phyloP scores from a whole-genome alignment of 1,140 invertebrate genomes.

The Sminthurides bifidus region DNA sequence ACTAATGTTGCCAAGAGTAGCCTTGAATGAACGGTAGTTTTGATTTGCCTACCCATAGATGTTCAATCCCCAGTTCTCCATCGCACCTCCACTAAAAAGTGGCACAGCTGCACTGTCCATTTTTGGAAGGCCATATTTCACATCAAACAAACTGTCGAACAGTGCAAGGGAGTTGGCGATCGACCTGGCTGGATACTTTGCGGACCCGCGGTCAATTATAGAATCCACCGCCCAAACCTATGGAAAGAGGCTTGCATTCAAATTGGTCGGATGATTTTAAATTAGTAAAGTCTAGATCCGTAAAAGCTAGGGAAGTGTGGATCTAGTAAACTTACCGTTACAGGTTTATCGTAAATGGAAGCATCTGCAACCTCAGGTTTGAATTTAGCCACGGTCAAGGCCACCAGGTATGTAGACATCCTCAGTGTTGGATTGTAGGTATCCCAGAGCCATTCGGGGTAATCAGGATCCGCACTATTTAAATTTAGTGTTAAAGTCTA shows the following conservation, averaged over 20 bases:
- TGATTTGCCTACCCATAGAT: conserved; percentile 49
- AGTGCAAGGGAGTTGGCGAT: background rate
- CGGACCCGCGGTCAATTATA: background rate
- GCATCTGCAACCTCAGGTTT: conserved; percentile 19
- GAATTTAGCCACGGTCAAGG: conserved; percentile 65
- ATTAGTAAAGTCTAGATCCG: conserved; percentile 36
- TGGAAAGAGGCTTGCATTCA: background rate
- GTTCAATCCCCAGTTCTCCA: conserved; percentile 75
- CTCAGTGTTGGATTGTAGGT: conserved; percentile 57
- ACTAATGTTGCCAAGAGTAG: too few species aligned
- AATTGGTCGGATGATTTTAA: too few species aligned
- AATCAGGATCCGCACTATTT: conserved; percentile 1
- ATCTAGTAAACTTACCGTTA: conserved; percentile 1
- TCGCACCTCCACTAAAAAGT: conserved; percentile 61
- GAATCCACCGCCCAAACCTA: background rate
- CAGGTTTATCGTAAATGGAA: background rate
- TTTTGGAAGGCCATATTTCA: conserved; percentile 46
- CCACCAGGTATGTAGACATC: conserved; percentile 74
- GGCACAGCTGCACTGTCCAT: conserved; percentile 56
- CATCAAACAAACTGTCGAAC: conserved; percentile 15
- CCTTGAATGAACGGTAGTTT: too few species aligned
- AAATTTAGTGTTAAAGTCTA: too few species aligned
- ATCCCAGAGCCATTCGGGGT: conserved; percentile 46
- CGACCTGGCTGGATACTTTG: background rate
- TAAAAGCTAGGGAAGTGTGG: conserved; percentile 41